Conservation (phyloP, 2,113 vertebrate genomes). For the Paralichthys olivaceus region DNA sequence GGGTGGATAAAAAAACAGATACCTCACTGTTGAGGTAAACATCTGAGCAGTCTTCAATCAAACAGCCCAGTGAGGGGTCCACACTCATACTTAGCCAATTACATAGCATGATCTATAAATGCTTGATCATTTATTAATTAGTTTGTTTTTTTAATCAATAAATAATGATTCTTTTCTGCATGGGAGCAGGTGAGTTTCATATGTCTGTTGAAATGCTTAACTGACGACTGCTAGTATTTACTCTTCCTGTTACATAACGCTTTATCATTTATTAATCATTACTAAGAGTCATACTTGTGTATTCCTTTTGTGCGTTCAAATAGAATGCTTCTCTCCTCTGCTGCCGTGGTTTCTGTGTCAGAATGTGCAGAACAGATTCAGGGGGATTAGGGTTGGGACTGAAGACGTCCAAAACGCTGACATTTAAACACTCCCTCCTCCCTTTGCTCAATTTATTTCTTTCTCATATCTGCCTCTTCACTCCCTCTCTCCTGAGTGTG, state of each 20-base stretch:
- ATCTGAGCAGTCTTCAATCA: slow-evolving; percentile 10
- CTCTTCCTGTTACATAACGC: slow-evolving; percentile 5
- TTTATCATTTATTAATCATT: slow-evolving; percentile 33
- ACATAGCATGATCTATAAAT: neutral
- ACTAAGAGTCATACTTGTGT: slow-evolving; percentile 4
- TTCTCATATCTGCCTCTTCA: slow-evolving; percentile 8
- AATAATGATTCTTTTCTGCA: neutral
- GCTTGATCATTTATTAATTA: slow-evolving; percentile 2
- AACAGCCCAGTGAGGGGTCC: neutral
- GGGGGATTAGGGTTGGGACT: slow-evolving; percentile 39
- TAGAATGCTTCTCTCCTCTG: slow-evolving; percentile 1
- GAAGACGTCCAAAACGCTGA: slow-evolving; percentile 43
- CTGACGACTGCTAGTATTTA: slow-evolving; percentile 12
- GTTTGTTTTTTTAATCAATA: neutral
- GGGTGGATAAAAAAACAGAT: neutral
- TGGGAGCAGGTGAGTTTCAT: neutral
- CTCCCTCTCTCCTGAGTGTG: slow-evolving; percentile 1
- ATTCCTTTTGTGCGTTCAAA: slow-evolving; percentile 18
- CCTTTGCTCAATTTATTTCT: neutral
- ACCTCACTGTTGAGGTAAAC: neutral
- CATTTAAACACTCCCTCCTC: slow-evolving; percentile 30
- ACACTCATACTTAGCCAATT: neutral
- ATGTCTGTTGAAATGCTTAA: neutral
- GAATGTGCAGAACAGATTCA: slow-evolving; percentile 28
- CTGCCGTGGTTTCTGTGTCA: slow-evolving; percentile 11